Conservation (phyloP, 2,888 invertebrate genomes). For the Itoplectis maculator region DNA sequence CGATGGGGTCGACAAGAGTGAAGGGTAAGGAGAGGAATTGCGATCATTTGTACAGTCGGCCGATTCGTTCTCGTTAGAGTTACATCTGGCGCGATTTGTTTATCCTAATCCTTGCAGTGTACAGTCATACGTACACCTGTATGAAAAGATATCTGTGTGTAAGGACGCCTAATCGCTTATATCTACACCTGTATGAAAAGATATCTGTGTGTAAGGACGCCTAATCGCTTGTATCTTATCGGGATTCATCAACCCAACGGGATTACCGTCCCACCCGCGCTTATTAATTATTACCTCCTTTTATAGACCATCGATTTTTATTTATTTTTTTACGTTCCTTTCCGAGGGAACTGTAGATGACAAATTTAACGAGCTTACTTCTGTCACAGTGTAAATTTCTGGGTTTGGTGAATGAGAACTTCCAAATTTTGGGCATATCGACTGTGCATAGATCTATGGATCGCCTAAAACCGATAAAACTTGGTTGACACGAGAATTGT, state of each 20-base stretch:
- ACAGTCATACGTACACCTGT: constrained; percentile 38
- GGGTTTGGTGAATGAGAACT: no score
- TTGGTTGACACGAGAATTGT: no score
- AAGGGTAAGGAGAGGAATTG: constrained; percentile 57
- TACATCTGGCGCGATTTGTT: constrained; percentile 74
- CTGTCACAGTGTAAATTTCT: no score
- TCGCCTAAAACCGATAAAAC: no score
- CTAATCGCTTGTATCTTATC: constrained; percentile 52
- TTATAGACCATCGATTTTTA: constrained; percentile 3
- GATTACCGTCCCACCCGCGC: constrained; percentile 23
- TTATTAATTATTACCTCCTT: constrained; percentile 24
- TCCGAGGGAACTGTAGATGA: constrained; percentile 18
- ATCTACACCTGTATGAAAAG: constrained; percentile 44
- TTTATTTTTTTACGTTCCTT: constrained; percentile 21
- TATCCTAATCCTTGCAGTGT: constrained; percentile 68
- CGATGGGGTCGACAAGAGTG: constrained; percentile 33
- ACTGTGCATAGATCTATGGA: no score
- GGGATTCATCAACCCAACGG: constrained; percentile 56
- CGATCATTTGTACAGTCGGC: constrained; percentile 60
- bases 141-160: constrained; percentile 14
- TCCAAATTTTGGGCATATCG: no score
- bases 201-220: constrained; percentile 28
- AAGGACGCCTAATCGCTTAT: constrained; percentile 26
- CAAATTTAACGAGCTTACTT: not conserved
- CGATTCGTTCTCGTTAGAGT: constrained; percentile 66